Conservation (phyloP, 2,888 invertebrate genomes). For the Tridacna gigas region DNA sequence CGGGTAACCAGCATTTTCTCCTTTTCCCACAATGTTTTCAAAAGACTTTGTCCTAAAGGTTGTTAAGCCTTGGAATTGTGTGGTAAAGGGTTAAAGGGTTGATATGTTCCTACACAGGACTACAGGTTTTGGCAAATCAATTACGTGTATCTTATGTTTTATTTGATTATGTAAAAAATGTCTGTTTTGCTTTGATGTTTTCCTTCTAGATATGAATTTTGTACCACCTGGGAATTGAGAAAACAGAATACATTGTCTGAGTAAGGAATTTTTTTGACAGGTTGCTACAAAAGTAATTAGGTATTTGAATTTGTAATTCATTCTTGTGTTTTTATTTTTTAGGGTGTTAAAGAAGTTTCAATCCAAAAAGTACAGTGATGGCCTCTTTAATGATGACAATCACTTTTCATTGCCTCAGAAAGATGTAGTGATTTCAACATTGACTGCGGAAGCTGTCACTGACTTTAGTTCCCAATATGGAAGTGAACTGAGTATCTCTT, state of each 20-base stretch:
- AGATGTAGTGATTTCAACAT: neutral
- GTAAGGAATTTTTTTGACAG: too few relatives aligned
- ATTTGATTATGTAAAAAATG: too few relatives aligned
- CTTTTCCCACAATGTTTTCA: constrained; percentile 1
- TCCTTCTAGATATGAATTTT: too few relatives aligned
- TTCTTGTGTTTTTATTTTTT: neutral
- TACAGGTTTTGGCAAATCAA: too few relatives aligned
- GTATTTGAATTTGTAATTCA: too few relatives aligned
- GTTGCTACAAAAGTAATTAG: too few relatives aligned
- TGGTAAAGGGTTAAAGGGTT: neutral
- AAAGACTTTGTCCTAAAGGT: neutral
- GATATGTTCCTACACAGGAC: too few relatives aligned
- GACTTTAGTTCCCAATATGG: constrained; percentile 97
- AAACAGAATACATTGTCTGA: too few relatives aligned
- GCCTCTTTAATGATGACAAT: constrained; percentile 2
- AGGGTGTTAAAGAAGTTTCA: constrained; percentile 16
- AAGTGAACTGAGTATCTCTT: constrained; percentile 93
- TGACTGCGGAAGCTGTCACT: constrained; percentile 89
- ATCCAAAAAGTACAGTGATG: neutral
- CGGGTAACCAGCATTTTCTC: neutral
- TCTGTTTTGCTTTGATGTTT: too few relatives aligned
- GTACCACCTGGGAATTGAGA: too few relatives aligned
- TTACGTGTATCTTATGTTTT: too few relatives aligned
- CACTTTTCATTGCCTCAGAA: neutral
- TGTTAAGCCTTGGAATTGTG: neutral